Evolutionary conservation across 2,888 invertebrate genomes (phyloP), one percentile per base, ranked within the genome.

Genomic region (Calephelis perditalis): DNA sequence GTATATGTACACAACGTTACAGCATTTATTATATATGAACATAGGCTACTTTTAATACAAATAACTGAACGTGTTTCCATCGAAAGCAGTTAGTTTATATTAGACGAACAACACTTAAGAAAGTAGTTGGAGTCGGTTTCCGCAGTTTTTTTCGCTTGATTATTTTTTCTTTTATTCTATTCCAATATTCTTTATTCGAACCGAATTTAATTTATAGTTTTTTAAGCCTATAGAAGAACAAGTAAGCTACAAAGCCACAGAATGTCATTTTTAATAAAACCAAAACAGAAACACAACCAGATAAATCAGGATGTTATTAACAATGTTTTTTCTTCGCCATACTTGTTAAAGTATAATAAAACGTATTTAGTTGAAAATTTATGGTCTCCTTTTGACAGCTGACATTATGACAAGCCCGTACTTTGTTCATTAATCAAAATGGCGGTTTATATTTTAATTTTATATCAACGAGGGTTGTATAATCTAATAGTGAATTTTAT

Each of bases 351-450:
- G 52, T 52, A 52, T 52, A 52, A 52, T 52, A 52, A 52, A 52
- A 52, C 35, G 26, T 52, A 52, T 52, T 67, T 60, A 58, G 61
- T 58, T 60, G 54, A 62, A 67, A 70, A 70, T 70, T 69, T 69
- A 70, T 67, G 65, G 66, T 67, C 59, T 62, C 61, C 65, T 65
- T 66, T 67, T 68, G 70, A 69, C 70, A 67, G 70, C 68, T 67
- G 68, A 70, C 69, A 67, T 68, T 70, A 67, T 64, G 67, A 67
- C 70, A 67, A 63, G 68, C 65, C 65, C 58, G 61, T 64, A 62
- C 60, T 66, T 62, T 64, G 62, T 65, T 62, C 70, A 70, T 70
- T 70, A 70, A 69, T 70, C 67, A 70, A 65, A 65, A 67, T n/a
- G 67, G 64, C 62, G 62, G 67, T 64, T 68, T 65, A 65, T 63